Base-by-base conservation (phyloP, 2,113 vertebrate species). In the Lonchura striata region DNA sequence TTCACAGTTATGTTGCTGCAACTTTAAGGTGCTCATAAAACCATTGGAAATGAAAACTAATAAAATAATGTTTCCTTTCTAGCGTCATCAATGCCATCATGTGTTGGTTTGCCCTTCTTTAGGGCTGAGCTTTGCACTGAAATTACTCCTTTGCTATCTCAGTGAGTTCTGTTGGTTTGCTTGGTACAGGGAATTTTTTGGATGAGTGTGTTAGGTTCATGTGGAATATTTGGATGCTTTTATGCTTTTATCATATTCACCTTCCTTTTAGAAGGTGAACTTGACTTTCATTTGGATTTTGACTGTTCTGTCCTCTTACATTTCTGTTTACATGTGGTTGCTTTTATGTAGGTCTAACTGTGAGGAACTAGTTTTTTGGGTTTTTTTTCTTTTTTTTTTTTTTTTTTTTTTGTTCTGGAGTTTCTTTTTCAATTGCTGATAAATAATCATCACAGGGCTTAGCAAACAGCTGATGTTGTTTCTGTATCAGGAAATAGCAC, bases 71-170 rank as follows among this genome's bases (percentile, higher is more conserved):
- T 11, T 88, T 77, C 13, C 35, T 71, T 81, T 56, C 7, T n/a
- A 21, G 19, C 0, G 0, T 49, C 25, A 57, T 61, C 33, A 80
- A 11, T 1, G 6, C 35, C 7, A 0, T 69, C 3, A 72, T 35
- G 13, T 53, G 24, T 44, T 56, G 63, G 13, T 41, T 69, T 76
- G 46, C 41, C 27, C 41, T 35, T 75, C 28, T 52, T 23, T 27
- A 23, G 19, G 8, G 23, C 19, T 79, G 85, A 93, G 27, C 59
- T 96, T 95, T 96, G 75, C 22, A 10, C 82, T 85, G 65, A 47
- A 69, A 53, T 87, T 12, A 35, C 23, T 87, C n/a, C 33, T 63
- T 63, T 77, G 47, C 33, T 61, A 6, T 79, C 35, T 77, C 31
- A 44, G 25, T 87, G 46, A 79, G 19, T 57, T 76, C 75, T 75